Evolutionary conservation across 2,113 vertebrate genomes (phyloP).

Genomic region (Leptodactylus fuscus): DNA sequence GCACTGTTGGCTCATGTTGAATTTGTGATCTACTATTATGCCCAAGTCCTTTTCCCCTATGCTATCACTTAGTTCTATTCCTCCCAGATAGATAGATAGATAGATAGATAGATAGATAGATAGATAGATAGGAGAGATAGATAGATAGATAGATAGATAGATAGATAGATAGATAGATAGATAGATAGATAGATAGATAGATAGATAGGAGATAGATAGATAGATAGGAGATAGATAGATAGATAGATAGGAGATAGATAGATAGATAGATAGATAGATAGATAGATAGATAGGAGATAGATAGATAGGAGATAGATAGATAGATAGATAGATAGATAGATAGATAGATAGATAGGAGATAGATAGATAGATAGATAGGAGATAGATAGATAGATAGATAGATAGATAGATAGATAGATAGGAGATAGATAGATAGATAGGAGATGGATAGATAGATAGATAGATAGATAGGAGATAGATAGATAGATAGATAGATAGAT

Average conservation of each 20-base stretch:
- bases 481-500: not conserved
- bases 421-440: not conserved
- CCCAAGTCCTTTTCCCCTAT: too few relatives aligned
- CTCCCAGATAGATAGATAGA: too few relatives aligned
- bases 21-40: too few relatives aligned
- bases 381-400: slow-evolving; percentile 2
- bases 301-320: slow-evolving; percentile 14
- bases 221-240: not conserved
- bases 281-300: slow-evolving; percentile 4
- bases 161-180: slow-evolving; percentile 9
- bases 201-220: not conserved
- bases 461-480: too few relatives aligned
- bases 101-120: too few relatives aligned
- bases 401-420: slow-evolving; percentile 1
- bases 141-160: not conserved
- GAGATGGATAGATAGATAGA: too few relatives aligned
- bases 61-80: too few relatives aligned
- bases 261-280: not conserved
- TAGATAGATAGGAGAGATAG: too few relatives aligned
- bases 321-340: not conserved
- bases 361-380: not conserved
- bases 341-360: not conserved
- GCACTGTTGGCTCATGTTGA: too few relatives aligned
- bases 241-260: not conserved
- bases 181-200: slow-evolving; percentile 12